Base-by-base conservation (phyloP, 1,140 invertebrate genomes). In the Leptopilina boulardi region DNA sequence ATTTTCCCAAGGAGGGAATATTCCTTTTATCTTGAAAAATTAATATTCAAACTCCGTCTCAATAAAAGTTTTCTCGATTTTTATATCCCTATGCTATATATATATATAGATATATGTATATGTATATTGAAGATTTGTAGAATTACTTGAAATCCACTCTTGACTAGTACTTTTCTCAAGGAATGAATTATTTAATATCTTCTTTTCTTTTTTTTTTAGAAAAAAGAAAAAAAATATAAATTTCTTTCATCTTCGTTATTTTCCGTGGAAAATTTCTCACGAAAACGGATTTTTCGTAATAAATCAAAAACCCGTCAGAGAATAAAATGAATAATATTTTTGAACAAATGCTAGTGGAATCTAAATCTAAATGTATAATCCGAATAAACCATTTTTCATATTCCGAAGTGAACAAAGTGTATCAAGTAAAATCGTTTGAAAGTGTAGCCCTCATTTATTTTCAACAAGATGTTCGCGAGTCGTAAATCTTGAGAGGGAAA, bases 401-500 rank as follows among this genome's bases (percentile, higher is more conserved):
- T 30, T 66, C 2, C 15, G 11, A 66, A 66, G 26, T 30, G 59
- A 66, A 66, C 23, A 30, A 30, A 30, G 59, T 30, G 26, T 66
- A 66, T 66, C 23, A 66, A 30, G 26, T 66, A 66, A 66, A 66
- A 66, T 66, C 59, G 59, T 66, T 66, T 66, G 23, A 66, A 66
- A 66, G 59, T 66, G 23, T 66, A 66, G 59, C 59, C 59, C 59
- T 66, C 59, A 66, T 66, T 66, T 66, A 66, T 66, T 66, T 66
- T 66, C 26, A 66, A 66, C 59, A 66, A 66, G 59, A 66, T 34
- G 59, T 66, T 66, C 23, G 59, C 59, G 59, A 26, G 13, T n/a
- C 59, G 26, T 66, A 66, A 66, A 66, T 66, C 59, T 66, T 66
- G 23, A 26, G 34, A 38, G 59, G 59, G 59, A 66, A 66, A 66